Evolutionary conservation across 2,888 invertebrate genomes (phyloP), one percentile per base, ranked within the genome.

Genomic region (Sarcophaga rosellei): DNA sequence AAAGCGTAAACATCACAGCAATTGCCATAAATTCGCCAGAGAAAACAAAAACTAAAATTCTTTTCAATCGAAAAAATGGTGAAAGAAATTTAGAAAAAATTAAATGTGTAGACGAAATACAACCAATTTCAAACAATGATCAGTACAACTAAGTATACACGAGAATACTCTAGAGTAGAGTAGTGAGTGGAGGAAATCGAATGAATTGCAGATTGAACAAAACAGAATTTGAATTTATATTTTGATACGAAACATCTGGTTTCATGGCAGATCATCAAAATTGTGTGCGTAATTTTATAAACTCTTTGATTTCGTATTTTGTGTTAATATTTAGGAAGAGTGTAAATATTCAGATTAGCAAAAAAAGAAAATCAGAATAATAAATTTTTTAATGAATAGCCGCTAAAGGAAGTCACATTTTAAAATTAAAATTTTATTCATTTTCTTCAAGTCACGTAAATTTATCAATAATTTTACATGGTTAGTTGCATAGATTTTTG

Each of bases 171-270:
- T 35, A 35, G 35, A 35, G 35, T 35, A 35, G 35, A 35, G 35
- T 35, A 10, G 35, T 35, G 35, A 35, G 35, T 35, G 8, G 35
- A 10, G 35, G 8, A 35, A 35, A 35, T 35, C 35, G 35, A 35
- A 35, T 35, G 35, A 35, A 35, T 35, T 10, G 35, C 35, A 35
- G 8, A 35, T 35, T 35, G 35, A 35, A 35, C 35, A 10, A 35
- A 35, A 35, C 8, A 35, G 35, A 35, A 35, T 6, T 35, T 35
- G 35, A 35, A 35, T 35, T 35, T 35, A 8, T 35, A 35, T 73
- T 53, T 47, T 73, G 77, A 82, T 73, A 68, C 25, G 35, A 82
- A 82, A 72, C 82, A 82, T 77, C 59, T 82, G 77, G n/a, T 65
- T 3, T n/a, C 59, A 44, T 73, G 45, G 66, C 66, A 77, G 77